Conservation (phyloP, 2,113 vertebrate genomes). For the Ammodytes dubius region DNA sequence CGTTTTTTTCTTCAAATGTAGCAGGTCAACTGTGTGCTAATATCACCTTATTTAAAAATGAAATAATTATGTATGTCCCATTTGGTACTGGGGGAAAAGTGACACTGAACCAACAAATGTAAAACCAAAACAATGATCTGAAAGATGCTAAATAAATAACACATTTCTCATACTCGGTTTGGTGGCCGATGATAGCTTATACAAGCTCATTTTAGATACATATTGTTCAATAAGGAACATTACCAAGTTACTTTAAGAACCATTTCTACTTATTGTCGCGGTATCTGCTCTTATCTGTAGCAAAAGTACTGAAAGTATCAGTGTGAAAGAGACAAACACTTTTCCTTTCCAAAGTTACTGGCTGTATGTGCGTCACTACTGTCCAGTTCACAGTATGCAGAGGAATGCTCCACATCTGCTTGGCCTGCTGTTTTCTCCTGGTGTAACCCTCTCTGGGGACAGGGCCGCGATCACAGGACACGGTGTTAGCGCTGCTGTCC, state of each 20-base stretch:
- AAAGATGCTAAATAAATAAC: not conserved
- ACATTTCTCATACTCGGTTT: not conserved
- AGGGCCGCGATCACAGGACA: constrained; percentile 70
- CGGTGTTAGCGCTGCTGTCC: constrained; percentile 62
- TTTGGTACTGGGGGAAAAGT: not conserved
- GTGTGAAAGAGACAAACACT: not conserved
- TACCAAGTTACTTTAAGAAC: not conserved
- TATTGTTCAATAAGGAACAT: not conserved
- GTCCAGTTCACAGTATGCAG: constrained; percentile 35
- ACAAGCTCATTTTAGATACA: not conserved
- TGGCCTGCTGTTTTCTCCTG: constrained; percentile 33
- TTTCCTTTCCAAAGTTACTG: not conserved
- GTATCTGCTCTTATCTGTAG: not conserved
- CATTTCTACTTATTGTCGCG: not conserved
- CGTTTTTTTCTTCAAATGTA: not conserved
- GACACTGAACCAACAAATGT: not conserved
- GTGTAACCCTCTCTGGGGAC: constrained; percentile 53
- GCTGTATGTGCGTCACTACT: constrained; percentile 24
- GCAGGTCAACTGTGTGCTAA: not conserved
- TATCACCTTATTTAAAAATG: not conserved
- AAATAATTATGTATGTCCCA: too few species aligned
- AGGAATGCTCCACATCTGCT: constrained; percentile 68
- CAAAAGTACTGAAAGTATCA: not conserved
- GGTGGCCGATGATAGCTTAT: not conserved
- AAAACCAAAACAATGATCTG: not conserved